Evolutionary conservation across 2,797 vertebrate genomes (phyloP), one percentile per base, ranked within the genome.

Genomic region (Molossus molossus): DNA sequence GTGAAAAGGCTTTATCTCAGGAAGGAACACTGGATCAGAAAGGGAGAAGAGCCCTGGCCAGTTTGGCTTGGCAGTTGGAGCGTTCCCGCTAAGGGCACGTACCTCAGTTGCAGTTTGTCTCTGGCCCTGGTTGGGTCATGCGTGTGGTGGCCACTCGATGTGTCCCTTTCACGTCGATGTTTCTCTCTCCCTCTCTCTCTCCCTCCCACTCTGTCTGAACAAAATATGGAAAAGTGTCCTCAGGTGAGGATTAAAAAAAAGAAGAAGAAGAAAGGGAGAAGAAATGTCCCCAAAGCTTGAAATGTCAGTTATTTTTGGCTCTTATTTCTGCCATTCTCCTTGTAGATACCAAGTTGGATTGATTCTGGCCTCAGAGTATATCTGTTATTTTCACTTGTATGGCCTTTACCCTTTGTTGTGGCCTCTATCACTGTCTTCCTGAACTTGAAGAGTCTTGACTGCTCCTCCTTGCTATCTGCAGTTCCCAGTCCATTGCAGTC

Each of bases 1-100:
- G 82, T 90, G 77, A 67, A 90, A 90, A 79, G 50, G 20, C 29
- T 64, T 55, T 80, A 62, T 84, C 9, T 88, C 57, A 72, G 62
- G 85, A 67, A 72, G 70, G 48, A 13, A 37, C 27, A 1, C 25
- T 62, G 67, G 3, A 48, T 20, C 7, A 53, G 80, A 91, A 62
- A 27, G n/a, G 45, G 50, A 80, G 1, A 25, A 58, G 57, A 79
- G 33, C 33, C 33, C 33, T 33, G 33, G 33, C 33, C 33, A 33
- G 33, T 33, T 33, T 33, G 33, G 33, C 33, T 33, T 3, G 33
- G 33, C 33, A 33, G 33, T 33, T 33, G 33, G 33, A 33, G 33
- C 33, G 33, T 33, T 33, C 33, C 33, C 33, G 2, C 2, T 33
- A 33, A 33, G 33, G 33, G 33, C 33, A 33, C 33, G 3, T 33